These are phyloP conservation scores for Tachystola acroxantha DNA, from an alignment of 2,888 invertebrate genomes.

Conservation along the genomic window DNA sequence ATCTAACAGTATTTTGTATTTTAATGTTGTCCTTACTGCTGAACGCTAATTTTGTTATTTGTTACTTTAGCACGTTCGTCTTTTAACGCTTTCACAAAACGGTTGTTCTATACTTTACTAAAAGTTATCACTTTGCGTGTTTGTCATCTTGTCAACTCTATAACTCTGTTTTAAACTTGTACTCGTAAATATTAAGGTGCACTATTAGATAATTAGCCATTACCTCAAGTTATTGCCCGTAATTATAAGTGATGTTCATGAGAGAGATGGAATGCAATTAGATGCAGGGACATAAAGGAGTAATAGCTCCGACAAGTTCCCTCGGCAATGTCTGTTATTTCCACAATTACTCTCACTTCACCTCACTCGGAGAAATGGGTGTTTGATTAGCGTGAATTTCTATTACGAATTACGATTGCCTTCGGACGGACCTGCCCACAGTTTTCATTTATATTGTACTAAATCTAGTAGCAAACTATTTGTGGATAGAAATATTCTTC, in stretches of 20 bases:
- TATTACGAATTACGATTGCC: conserved; percentile 24
- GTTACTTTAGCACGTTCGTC: no score
- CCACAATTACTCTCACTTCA: conserved; percentile 29
- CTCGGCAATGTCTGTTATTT: conserved; percentile 32
- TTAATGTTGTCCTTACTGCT: no score
- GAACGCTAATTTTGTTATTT: no score
- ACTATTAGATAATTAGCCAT: neutral
- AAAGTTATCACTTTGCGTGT: no score
- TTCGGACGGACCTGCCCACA: conserved; percentile 14
- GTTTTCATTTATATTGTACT: neutral
- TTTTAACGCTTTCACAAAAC: no score
- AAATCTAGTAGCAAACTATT: no score
- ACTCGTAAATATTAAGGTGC: neutral
- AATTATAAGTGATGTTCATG: conserved; percentile 24
- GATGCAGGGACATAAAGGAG: conserved; percentile 31
- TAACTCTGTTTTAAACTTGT: no score
- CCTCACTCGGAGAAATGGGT: conserved; percentile 28
- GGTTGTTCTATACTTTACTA: no score
- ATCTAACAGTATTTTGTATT: no score
- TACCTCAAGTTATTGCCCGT: neutral
- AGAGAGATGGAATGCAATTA: conserved; percentile 37
- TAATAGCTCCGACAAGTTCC: conserved; percentile 25
- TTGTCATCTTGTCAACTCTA: no score
- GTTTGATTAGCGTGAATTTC: conserved; percentile 38
- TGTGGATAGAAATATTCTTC: neutral